Evolutionary conservation across 2,888 invertebrate species (phyloP).

Genomic region (Cataglyphis altisquamis): DNA sequence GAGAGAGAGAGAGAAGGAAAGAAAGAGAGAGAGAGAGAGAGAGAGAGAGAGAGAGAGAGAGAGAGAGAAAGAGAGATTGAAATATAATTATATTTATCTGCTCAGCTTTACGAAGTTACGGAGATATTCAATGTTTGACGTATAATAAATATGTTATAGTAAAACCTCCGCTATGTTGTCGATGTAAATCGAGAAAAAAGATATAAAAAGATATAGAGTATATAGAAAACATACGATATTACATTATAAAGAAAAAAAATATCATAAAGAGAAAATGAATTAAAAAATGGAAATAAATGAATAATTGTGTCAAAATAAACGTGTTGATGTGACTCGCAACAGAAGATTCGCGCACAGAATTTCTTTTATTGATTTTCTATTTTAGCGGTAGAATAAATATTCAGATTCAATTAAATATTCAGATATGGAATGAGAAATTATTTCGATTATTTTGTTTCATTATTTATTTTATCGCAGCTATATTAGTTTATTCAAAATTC

Average conservation of each 20-base stretch:
- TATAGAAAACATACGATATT: background rate
- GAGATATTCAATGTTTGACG: constrained; percentile 36
- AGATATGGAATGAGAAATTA: background rate
- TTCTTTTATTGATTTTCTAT: background rate
- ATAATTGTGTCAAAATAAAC: background rate
- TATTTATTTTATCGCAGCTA: background rate
- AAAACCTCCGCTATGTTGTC: background rate
- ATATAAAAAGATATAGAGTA: too few species aligned
- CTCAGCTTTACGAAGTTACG: background rate
- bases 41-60: background rate
- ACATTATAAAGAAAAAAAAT: background rate
- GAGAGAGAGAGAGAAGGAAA: background rate
- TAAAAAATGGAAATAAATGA: background rate
- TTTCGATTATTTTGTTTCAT: background rate
- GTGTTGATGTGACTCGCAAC: background rate
- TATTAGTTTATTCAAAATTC: background rate
- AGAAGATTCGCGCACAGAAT: background rate
- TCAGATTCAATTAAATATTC: background rate
- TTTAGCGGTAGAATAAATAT: background rate
- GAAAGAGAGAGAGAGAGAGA: background rate
- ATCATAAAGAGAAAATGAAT: background rate
- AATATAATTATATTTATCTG: constrained; percentile 50
- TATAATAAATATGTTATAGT: constrained; percentile 15
- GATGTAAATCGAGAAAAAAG: constrained; percentile 1
- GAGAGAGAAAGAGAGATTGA: background rate